Base-by-base conservation (phyloP, 2,888 invertebrate genomes). In the Perizoma affinitatum region DNA sequence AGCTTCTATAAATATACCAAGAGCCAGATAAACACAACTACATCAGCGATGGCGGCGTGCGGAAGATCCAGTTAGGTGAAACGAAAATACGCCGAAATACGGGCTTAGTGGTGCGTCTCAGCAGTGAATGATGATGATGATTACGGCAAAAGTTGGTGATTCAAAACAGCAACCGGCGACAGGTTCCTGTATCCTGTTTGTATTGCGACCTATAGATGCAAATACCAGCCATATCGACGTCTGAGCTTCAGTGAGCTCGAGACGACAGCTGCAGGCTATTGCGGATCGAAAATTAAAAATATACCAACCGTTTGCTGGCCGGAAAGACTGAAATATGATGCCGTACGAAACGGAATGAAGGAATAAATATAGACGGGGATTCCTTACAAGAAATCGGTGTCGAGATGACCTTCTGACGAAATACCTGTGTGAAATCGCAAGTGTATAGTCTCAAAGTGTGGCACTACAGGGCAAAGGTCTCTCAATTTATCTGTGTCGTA, bases 211-310 rank as follows among this genome's bases (percentile, higher is more conserved):
- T 11, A 34, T 45, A 33, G 58, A 62, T 62, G 62, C 62, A 62
- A 62, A 62, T 54, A 54, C 58, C 55, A 55, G 52, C 55, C 58
- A 44, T 56, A 56, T 63, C 63, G 62, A 55, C 47, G 63, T 55
- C 58, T 55, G 48, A 58, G 54, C 57, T 57, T 42, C 50, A 34
- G 33, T 48, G 44, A 55, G 58, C 40, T 36, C 42, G 50, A 64
- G 58, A 65, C 63, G 61, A 63, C 60, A 69, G 64, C 66, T 69
- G 67, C 61, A 56, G 63, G 56, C 66, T 52, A 56, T 65, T 66
- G 51, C 65, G 41, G 60, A 61, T 47, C 54, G 47, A 61, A 68
- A 66, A 66, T 65, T 66, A 65, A 64, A 67, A 22, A 63, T 66
- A 66, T 66, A 58, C 60, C 58, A 60, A 58, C 53, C 48, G 58